Percentiles rank a stretch among this genome's conserved stretches.
Conservation (phyloP, 2,797 vertebrate species). For the Chaunax sp. region DNA sequence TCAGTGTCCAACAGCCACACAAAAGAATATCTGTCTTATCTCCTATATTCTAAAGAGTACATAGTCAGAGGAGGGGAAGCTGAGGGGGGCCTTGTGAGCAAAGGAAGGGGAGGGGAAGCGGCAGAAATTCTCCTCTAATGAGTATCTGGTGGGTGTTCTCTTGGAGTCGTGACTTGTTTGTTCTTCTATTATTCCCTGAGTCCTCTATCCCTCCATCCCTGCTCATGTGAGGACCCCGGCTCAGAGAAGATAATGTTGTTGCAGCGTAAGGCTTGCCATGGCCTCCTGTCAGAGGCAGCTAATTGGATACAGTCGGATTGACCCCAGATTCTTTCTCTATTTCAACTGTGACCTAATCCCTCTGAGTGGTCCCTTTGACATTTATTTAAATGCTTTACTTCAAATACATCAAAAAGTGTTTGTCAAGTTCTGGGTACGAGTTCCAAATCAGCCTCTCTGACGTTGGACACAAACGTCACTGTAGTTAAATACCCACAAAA, state of each 20-base stretch:
- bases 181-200: slow-evolving; percentile 73
- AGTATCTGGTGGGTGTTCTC: slow-evolving; percentile 79
- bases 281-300: slow-evolving; percentile 65
- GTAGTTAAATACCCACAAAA: too few species aligned
- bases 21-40: slow-evolving; percentile 50
- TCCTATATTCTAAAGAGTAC: slow-evolving; percentile 44
- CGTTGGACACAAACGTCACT: slow-evolving; percentile 10
- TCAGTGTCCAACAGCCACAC: slow-evolving; percentile 49
- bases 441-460: slow-evolving; percentile 47
- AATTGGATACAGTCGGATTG: slow-evolving; percentile 81
- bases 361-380: slow-evolving; percentile 46
- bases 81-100: neutral
- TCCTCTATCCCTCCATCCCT: slow-evolving; percentile 50
- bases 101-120: slow-evolving; percentile 34
- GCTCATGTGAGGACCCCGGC: slow-evolving; percentile 25
- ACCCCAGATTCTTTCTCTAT: slow-evolving; percentile 66
- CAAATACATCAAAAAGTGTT: slow-evolving; percentile 47
- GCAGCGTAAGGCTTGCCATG: slow-evolving; percentile 52
- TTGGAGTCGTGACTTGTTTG: slow-evolving; percentile 82
- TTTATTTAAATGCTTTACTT: slow-evolving; percentile 61
- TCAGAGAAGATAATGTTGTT: slow-evolving; percentile 49
- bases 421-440: slow-evolving; percentile 33
- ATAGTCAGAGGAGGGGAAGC: slow-evolving; percentile 19
- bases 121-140: slow-evolving; percentile 75
- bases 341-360: slow-evolving; percentile 68